Percentiles rank a stretch among this genome's conserved stretches.
Evolutionary conservation across 2,113 vertebrate genomes (phyloP).

Genomic region (Coreoperca whiteheadi): DNA sequence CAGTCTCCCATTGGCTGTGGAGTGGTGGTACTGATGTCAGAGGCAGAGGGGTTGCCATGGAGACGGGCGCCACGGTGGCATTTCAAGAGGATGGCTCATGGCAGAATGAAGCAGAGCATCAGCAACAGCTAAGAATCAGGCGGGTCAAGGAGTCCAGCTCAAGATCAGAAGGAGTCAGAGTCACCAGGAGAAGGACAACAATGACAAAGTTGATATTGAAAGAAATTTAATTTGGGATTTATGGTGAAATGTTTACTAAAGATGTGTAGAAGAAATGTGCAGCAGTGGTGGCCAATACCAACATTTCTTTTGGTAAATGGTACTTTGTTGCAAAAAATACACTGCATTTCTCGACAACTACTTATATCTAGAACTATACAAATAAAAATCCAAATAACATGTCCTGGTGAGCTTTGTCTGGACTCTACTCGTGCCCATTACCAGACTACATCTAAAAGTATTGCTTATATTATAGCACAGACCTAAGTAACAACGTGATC

Average conservation of each 20-base stretch:
- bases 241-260: not conserved
- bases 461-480: not conserved
- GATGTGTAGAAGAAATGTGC: not conserved
- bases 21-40: conserved; percentile 79
- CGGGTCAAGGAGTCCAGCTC: conserved; percentile 40
- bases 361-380: not conserved
- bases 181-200: not conserved
- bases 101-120: conserved; percentile 57
- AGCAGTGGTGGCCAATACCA: not conserved
- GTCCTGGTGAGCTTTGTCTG: not conserved
- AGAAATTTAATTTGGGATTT: not conserved
- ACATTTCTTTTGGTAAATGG: not conserved
- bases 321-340: not conserved
- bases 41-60: conserved; percentile 81
- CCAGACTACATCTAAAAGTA: not conserved
- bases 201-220: not conserved
- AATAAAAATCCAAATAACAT: not conserved
- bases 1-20: conserved; percentile 65
- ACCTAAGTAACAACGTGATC: not conserved
- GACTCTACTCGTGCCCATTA: not conserved
- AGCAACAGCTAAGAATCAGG: conserved; percentile 15
- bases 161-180: not conserved
- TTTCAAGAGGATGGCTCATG: conserved; percentile 72
- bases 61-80: conserved; percentile 77
- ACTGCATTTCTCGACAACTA: not conserved